A percentile compares a stretch with the other conserved stretches of the same genome.
phyloP scores from a whole-genome alignment of 2,113 vertebrate genomes.

The Myiagra hebetior region DNA sequence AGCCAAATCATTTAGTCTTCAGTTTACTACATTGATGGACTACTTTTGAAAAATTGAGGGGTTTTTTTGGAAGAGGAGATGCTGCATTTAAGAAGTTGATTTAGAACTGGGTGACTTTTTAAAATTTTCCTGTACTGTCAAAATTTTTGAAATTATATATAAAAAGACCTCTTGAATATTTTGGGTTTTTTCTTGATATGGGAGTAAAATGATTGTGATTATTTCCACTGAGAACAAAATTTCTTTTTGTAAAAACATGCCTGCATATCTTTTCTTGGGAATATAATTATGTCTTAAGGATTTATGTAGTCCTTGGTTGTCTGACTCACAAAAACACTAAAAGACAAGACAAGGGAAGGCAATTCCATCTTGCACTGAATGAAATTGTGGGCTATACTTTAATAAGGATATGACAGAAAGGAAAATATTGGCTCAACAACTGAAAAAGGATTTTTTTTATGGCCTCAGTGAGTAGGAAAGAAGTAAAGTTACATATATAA shows the following conservation, averaged over 20 bases:
- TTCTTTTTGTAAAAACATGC: not conserved
- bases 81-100: not conserved
- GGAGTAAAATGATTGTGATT: not conserved
- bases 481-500: not conserved
- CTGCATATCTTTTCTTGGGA: not conserved
- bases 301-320: not conserved
- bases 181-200: not conserved
- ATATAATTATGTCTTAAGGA: not conserved
- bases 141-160: not conserved
- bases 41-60: not conserved
- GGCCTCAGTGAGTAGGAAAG: not conserved
- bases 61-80: not conserved
- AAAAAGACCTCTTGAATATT: not conserved
- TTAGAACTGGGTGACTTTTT: accelerated
- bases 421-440: not conserved
- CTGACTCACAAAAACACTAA: not conserved
- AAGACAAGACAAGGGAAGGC: not conserved
- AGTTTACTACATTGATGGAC: accelerated
- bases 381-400: not conserved
- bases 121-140: not conserved
- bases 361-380: not conserved
- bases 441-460: not conserved
- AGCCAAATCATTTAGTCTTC: not conserved
- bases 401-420: not conserved
- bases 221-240: not conserved